These are phyloP conservation scores for Xiphydria camelus DNA, from an alignment of 2,888 invertebrate genomes.

Conservation along the genomic window DNA sequence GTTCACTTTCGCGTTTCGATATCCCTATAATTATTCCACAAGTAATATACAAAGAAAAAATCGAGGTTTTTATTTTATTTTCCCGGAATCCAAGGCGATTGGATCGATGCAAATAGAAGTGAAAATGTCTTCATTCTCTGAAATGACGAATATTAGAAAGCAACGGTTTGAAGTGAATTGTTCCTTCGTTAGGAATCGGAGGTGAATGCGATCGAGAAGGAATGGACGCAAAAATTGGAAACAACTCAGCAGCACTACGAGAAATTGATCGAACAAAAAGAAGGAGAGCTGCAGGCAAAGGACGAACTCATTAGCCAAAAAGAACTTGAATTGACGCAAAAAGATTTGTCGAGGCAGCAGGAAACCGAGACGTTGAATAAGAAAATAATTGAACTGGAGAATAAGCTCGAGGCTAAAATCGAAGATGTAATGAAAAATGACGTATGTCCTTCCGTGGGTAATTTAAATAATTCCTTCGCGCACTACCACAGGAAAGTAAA, in stretches of 20 bases:
- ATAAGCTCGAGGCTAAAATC: conserved; percentile 36
- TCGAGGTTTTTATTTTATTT: too few relatives aligned
- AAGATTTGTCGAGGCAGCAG: conserved; percentile 20
- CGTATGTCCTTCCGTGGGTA: background rate
- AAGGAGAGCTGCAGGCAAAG: conserved; percentile 30
- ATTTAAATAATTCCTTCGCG: background rate
- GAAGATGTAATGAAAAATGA: conserved; percentile 33
- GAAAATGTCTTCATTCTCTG: background rate
- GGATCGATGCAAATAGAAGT: too few relatives aligned
- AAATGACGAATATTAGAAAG: background rate
- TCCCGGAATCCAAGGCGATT: too few relatives aligned
- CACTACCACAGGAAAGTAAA: conserved; percentile 35
- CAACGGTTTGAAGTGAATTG: background rate
- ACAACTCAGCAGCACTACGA: conserved; percentile 31
- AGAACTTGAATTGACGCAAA: conserved; percentile 29
- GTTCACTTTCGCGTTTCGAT: too few relatives aligned
- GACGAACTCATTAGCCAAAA: conserved; percentile 31
- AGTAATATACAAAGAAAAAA: background rate
- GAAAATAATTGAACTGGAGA: conserved; percentile 36
- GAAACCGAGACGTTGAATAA: conserved; percentile 33
- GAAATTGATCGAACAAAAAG: conserved; percentile 31
- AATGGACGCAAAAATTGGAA: conserved; percentile 32
- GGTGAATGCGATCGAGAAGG: conserved; percentile 22
- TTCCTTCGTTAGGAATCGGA: conserved; percentile 26
- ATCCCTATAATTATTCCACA: background rate